Evolutionary conservation across 30 jellyfish, hydroid and myxozoan genomes (phyloP), one percentile per base, ranked within the genome.

Genomic region (Cassiopea andromeda): DNA sequence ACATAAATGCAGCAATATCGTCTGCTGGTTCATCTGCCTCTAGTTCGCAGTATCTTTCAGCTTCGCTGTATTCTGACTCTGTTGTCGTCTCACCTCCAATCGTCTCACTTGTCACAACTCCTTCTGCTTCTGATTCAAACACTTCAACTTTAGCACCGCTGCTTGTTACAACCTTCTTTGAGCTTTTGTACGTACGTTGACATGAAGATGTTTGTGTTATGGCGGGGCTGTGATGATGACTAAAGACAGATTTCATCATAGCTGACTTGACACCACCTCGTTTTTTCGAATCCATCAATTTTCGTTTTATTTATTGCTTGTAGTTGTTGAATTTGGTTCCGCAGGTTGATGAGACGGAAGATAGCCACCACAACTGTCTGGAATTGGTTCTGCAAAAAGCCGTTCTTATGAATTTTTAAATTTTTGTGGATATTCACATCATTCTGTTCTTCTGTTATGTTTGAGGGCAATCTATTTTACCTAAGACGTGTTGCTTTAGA

Each of bases 121-220:
- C 82, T 59, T 87, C 75, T 19, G 85, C 61, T 60, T 78, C 90
- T 49, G 94, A n/a, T 67, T 87, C 94, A 86, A 58, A 87, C 45
- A 87, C 94, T 10, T 85, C 94, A 60, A 87, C 86, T 72, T 87
- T 87, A 61, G 94, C 66, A 2, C 94, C 89, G 69, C 90, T 80
- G 75, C 94, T 87, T 43, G 94, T 87, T 18, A 87, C 90, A 14
- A 87, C 90, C 48, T 80, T 78, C 75, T 87, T 87, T 43, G 94
- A 77, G 73, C 94, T 87, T 71, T 87, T 78, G 87, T 46, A 87
- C 49, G 94, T 59, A 14, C 81, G 48, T 64, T 77, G 75, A 18
- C 88, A 76, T 46, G 81, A 15, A 44, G 94, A 72, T 46, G 85
- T 54, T 57, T 81, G 67, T 72, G 82, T 59, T 14, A 70, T 7